A percentile compares a stretch with the other conserved stretches of the same genome.
These are phyloP conservation scores for Drosophila sp. DNA, from an alignment of 1,140 invertebrate genomes.

Conservation along the genomic window DNA sequence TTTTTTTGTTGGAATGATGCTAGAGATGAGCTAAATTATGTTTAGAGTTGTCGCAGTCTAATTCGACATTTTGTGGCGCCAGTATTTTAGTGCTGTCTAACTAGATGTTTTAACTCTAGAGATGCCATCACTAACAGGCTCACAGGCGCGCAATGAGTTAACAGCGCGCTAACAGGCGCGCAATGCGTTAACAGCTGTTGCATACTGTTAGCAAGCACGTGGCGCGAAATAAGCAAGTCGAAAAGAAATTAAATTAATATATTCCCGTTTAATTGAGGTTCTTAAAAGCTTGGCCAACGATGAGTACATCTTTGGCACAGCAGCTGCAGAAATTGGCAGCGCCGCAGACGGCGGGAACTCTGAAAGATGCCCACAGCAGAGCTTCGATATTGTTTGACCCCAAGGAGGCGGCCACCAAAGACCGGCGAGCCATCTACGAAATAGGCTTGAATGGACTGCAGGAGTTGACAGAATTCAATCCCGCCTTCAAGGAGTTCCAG, in stretches of 20 bases:
- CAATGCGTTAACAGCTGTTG: too few relatives aligned
- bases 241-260: background rate
- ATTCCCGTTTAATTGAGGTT: background rate
- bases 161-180: too few relatives aligned
- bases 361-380: constrained; percentile 88
- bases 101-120: background rate
- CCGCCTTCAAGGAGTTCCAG: constrained; percentile 89
- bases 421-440: constrained; percentile 91
- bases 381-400: constrained; percentile 94
- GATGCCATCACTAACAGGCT: too few relatives aligned
- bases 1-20: constrained; percentile 12
- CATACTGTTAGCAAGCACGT: background rate
- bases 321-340: constrained; percentile 91
- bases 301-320: constrained; percentile 90
- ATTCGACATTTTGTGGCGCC: background rate
- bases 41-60: constrained; percentile 3
- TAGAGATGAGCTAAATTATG: constrained; percentile 5
- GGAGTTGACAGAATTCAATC: constrained; percentile 90
- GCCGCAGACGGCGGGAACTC: constrained; percentile 89
- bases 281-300: constrained; percentile 36
- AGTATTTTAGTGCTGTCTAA: background rate
- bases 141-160: too few relatives aligned
- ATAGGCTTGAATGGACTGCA: constrained; percentile 93
- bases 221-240: background rate
- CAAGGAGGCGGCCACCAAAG: constrained; percentile 93